Evolutionary conservation across 2,888 invertebrate genomes (phyloP), one percentile per base, ranked within the genome.

Genomic region (Idaea straminata): DNA sequence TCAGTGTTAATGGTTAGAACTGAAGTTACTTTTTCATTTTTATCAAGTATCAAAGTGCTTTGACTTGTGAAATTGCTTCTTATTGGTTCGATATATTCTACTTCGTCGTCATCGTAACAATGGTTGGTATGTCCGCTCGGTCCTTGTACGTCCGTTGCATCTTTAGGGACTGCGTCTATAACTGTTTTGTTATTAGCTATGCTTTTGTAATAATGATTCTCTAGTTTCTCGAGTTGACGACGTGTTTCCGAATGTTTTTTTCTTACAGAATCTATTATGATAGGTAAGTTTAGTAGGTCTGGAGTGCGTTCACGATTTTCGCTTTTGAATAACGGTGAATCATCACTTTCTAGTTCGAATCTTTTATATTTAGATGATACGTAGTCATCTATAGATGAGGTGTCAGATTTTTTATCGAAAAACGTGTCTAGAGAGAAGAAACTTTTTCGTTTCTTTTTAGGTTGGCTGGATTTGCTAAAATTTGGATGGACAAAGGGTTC

Each of bases 401-500:
- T 88, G 67, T 93, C 93, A 62, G 93, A 93, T 72, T 89, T 89
- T 79, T 93, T 91, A 73, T 93, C 93, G 63, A 93, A 92, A 74
- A 93, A 93, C 5, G 92, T 92, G 66, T 93, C 93, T n/a, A 93
- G 74, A 0, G 93, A 93, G 72, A 93, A 93, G 73, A 93, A 93
- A 0, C 93, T 93, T 74, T 91, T 93, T 5, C 93, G 83, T 77
- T 92, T 93, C 72, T 93, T 93, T 72, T 93, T 93, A 1, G 88
- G 89, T 69, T 89, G 91, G 65, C 71, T 83, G 47, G 83, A 70
- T 74, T 91, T 92, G 63, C 83, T 88, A 81, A 88, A 88, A 87
- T 89, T 89, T 79, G 86, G 76, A 15, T 82, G 73, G 16, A 82
- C 68, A n/a, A 88, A 87, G 5, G 85, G 83, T 15, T 90, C 88